Base-by-base conservation (phyloP, 2,888 invertebrate genomes). In the Cheilosia soror region DNA sequence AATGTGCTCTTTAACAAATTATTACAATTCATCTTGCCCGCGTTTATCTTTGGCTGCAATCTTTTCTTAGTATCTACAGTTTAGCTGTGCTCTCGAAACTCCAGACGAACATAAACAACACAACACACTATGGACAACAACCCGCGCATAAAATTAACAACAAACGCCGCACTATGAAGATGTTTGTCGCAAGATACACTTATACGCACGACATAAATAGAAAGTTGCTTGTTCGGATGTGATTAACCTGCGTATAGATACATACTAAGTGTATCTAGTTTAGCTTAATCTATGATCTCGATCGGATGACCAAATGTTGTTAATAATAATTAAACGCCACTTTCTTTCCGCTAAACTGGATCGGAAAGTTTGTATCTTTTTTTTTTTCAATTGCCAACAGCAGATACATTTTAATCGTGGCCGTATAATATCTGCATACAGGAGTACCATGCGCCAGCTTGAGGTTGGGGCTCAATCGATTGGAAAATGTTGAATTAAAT, bases 301-400 rank as follows among this genome's bases (percentile, higher is more conserved):
- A 84, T 84, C 79, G 69, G 58, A 84, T 79, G 83, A 69, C 79
- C 69, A 84, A 73, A 84, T 80, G 73, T 57, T 80, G 79, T 84
- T 84, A 68, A 75, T 83, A 60, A 79, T 84, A 84, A 84, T 84
- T 84, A 84, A 84, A 84, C 60, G 80, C 75, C 84, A 80, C 84
- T 84, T 84, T 84, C 84, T 75, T 84, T 84, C 84, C 84, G 75
- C 63, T 75, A 66, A 78, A 68, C 83, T 79, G 79, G 73, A 73
- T 83, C 73, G 68, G 57, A 68, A 62, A 63, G 73, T 78, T 63
- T 77, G 29, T 60, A 51, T 27, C 4, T 53, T 72, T 62, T 49
- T 72, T 47, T 31, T 11, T 57, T 53, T 47, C 53, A 77, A 69
- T 77, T 60, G 40, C 47, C 27, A 62, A 33, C 69, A 58, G 71